Conservation (phyloP, 2,888 invertebrate genomes). For the Zygothrica quintamaculata region DNA sequence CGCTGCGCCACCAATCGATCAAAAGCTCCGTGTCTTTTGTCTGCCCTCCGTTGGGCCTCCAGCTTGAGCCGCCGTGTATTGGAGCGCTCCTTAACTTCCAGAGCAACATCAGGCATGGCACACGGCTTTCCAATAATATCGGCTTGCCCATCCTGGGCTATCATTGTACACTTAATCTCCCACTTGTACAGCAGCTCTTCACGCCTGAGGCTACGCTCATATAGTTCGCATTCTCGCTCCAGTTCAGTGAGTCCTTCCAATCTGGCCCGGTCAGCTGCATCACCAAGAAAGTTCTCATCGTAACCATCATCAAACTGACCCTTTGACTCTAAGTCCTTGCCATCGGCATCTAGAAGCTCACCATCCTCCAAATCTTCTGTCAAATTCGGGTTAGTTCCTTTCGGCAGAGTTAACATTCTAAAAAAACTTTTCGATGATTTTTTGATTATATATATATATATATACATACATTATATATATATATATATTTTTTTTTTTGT, state of each 20-base stretch:
- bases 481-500: slow-evolving; percentile 1
- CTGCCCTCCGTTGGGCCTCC: slow-evolving; percentile 12
- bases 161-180: slow-evolving; percentile 11
- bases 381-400: not conserved
- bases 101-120: not conserved
- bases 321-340: not conserved
- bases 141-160: not conserved
- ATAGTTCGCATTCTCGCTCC: slow-evolving; percentile 36
- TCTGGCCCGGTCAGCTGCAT: slow-evolving; percentile 23
- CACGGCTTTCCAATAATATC: not conserved
- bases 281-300: slow-evolving; percentile 27
- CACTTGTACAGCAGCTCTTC: slow-evolving; percentile 27
- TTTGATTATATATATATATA: not conserved
- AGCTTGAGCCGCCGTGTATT: slow-evolving; percentile 11
- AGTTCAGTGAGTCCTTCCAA: slow-evolving; percentile 25
- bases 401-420: not conserved
- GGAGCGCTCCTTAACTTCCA: slow-evolving; percentile 27
- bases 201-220: slow-evolving; percentile 20
- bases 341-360: slow-evolving; percentile 16
- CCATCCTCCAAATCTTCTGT: slow-evolving; percentile 35
- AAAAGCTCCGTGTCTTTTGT: slow-evolving; percentile 28
- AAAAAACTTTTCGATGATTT: not conserved
- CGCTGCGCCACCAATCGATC: slow-evolving; percentile 24
- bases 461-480: not conserved
- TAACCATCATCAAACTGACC: slow-evolving; percentile 24